Base-by-base conservation (phyloP, 1,140 invertebrate genomes). In the Amyelois transitella region DNA sequence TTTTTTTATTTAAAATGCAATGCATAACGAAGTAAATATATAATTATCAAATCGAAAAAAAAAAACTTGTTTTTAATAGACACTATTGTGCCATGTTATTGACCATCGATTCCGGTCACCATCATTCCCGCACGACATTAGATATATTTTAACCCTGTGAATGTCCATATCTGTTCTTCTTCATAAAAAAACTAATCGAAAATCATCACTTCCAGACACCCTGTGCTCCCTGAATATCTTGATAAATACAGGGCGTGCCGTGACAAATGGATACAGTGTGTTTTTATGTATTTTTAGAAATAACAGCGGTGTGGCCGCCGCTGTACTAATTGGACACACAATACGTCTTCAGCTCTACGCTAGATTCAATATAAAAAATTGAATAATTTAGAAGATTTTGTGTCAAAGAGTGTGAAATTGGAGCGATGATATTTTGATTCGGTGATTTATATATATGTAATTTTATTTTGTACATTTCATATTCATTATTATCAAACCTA, bases 221-320 rank as follows among this genome's bases (percentile, higher is more conserved):
- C 80, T 86, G 66, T 86, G 77, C 14, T 53, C n/a, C 63, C 69
- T 63, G 72, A 77, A 70, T 67, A 81, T 83, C 80, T 77, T 85
- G 83, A 86, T 86, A 86, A 84, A 85, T 77, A 83, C 75, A 76
- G 62, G 72, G 78, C 70, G 74, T 69, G 66, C 75, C 70, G 81
- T 86, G 83, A 86, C 81, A 83, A 86, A 86, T 83, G 80, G 80
- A 78, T 75, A 81, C 80, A 73, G 81, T 76, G 80, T 87, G 81
- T 85, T 87, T 84, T 82, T 77, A 77, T 66, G 69, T 86, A 86
- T 87, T 87, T 87, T 85, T 87, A 83, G 81, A 78, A 63, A 72
- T 60, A 67, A 70, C 72, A 53, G 57, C 60, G 52, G 64, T 68
- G 64, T 69, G 67, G 62, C 72, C 64, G 64, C 53, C 53, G 32